Evolutionary conservation across 2,113 vertebrate species (phyloP), one percentile per base, ranked within the genome.

Genomic region (Rhinopomastus cyanomelas): DNA sequence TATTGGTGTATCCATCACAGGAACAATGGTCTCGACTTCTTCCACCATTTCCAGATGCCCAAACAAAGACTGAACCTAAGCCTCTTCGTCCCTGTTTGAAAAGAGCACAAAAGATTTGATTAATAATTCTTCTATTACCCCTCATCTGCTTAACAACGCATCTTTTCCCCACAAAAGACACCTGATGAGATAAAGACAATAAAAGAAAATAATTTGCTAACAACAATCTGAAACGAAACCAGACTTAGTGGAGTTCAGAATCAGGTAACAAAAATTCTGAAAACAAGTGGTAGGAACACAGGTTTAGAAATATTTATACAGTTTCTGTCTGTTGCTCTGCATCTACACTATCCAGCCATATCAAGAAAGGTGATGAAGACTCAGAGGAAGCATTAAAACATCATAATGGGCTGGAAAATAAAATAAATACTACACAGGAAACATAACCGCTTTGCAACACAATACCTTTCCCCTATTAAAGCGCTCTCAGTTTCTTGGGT

Each of bases 1-100:
- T 99, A 91, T 99, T 99, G 95, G 99, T 99, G 96, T 99, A 99
- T 87, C 99, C 99, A 3, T 99, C 99, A 57, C 99, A 99, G 37
- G 99, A 99, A 88, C 99, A 99, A 95, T 99, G 99, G 95, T 99
- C 99, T 91, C 98, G 97, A 97, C 99, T 99, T 81, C 99, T 98
- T 36, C 99, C 99, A 4, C 99, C 99, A 48, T 99, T 99, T 84
- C 99, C 99, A 37, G 99, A 99, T 5, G 99, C 99, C 99, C 99
- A 99, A 16, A 99, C 99, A 64, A 99, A 99, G 92, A 99, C 98
- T 74, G 99, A 99, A 85, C 99, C 99, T 3, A 98, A 98, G 48
- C 98, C 98, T 91, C 98, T 98, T 94, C 99, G 98, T 51, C 99
- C 99, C 99, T 99, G 96, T 95, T 73, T 74, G 72, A 66, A 96